Percentiles rank a stretch among this genome's conserved stretches.
Conservation (phyloP, 53 echinoderm and acorn worm species). For the Pentamera pediparva region DNA sequence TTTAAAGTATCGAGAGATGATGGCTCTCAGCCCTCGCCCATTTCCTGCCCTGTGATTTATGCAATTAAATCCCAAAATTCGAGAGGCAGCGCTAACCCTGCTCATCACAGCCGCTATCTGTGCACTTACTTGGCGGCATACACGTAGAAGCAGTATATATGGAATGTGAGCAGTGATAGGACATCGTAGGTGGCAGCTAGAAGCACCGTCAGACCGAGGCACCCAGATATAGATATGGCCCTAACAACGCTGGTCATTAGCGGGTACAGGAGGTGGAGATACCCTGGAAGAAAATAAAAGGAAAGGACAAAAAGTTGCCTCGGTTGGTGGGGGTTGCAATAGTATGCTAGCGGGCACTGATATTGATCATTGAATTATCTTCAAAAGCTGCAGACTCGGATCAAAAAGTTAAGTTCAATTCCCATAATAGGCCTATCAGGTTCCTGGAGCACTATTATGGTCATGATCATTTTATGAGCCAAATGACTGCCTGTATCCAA, state of each 20-base stretch:
- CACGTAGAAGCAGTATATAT: conserved; percentile 97
- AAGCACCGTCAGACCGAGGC: conserved; percentile 73
- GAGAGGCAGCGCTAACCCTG: too few relatives aligned
- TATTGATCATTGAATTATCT: background rate
- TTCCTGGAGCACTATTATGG: too few relatives aligned
- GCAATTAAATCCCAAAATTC: too few relatives aligned
- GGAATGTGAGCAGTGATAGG: conserved; percentile 79
- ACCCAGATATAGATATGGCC: conserved; percentile 72
- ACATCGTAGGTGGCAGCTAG: conserved; percentile 68
- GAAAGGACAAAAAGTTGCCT: background rate
- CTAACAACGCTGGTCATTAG: conserved; percentile 57
- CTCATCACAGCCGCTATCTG: too few relatives aligned
- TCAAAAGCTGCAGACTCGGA: background rate
- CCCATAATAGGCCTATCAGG: too few relatives aligned
- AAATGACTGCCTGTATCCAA: too few relatives aligned
- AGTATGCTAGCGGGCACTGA: too few relatives aligned
- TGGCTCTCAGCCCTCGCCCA: too few relatives aligned
- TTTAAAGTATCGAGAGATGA: too few relatives aligned
- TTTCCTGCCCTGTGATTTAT: too few relatives aligned
- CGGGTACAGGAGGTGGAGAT: conserved; percentile 59
- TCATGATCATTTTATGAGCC: too few relatives aligned
- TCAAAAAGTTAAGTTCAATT: background rate
- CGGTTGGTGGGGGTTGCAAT: background rate
- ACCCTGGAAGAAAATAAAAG: conserved; percentile 46
- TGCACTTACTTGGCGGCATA: conserved; percentile 95